phyloP scores from a whole-genome alignment of 2,797 vertebrate species.

The Sebastiscus albofasciatus region DNA sequence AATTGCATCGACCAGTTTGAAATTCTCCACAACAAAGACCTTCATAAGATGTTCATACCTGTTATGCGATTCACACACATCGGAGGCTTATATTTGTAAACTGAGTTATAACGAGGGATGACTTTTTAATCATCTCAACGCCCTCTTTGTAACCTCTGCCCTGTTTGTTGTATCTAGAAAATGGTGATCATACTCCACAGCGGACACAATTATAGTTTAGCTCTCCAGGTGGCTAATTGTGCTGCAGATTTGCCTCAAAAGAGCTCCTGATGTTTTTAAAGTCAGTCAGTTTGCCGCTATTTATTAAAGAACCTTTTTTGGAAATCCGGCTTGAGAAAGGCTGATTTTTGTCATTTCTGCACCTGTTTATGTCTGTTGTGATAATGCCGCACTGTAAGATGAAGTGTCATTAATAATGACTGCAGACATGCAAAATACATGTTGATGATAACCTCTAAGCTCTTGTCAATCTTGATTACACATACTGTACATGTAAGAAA shows the following conservation, averaged over 20 bases:
- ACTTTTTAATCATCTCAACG: background rate
- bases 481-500: background rate
- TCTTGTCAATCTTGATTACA: background rate
- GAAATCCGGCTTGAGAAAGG: conserved; percentile 12
- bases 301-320: conserved; percentile 73
- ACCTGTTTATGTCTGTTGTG: background rate
- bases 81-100: conserved; percentile 22
- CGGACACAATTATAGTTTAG: conserved; percentile 17
- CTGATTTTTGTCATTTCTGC: conserved; percentile 16
- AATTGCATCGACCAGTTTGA: conserved; percentile 4
- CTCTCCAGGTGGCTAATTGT: conserved; percentile 25
- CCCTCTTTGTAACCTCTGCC: conserved; percentile 9
- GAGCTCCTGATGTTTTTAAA: conserved; percentile 63
- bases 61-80: background rate
- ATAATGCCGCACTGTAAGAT: background rate
- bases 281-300: conserved; percentile 66
- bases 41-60: conserved; percentile 10
- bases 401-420: conserved; percentile 4
- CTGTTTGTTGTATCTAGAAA: conserved; percentile 20
- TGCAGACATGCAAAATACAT: conserved; percentile 18
- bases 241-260: conserved; percentile 19
- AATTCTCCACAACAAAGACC: conserved; percentile 6
- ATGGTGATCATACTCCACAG: conserved; percentile 3
- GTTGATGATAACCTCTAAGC: background rate
- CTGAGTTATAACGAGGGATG: background rate